Conservation (phyloP, 1,140 invertebrate genomes). For the Conopomorpha cramerella region DNA sequence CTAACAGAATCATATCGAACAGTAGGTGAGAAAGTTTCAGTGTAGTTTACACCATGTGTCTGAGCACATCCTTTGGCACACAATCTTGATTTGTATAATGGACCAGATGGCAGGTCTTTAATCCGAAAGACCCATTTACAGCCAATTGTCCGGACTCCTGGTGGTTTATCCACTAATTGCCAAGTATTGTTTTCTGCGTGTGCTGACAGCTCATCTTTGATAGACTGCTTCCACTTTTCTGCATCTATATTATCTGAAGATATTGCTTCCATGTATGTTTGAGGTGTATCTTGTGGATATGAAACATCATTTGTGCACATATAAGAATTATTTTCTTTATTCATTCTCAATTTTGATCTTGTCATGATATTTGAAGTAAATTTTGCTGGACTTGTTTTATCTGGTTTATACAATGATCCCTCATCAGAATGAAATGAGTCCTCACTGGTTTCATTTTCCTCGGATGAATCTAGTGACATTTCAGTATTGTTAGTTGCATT, state of each 20-base stretch:
- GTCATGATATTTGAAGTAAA: constrained; percentile 3
- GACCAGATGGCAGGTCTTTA: constrained; percentile 5
- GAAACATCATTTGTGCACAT: constrained; percentile 2
- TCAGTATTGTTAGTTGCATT: constrained; percentile 1
- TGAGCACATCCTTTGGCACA: constrained; percentile 10
- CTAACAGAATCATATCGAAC: constrained; percentile 10
- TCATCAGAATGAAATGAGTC: constrained; percentile 7
- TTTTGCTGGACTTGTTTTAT: constrained; percentile 2
- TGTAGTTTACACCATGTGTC: constrained; percentile 9
- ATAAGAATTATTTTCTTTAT: constrained; percentile 5
- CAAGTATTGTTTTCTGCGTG: constrained; percentile 16
- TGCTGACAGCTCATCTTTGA: constrained; percentile 8
- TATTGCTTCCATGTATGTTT: constrained; percentile 10
- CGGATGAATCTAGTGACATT: background rate
- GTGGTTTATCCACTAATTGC: constrained; percentile 13
- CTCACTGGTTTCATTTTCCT: constrained; percentile 5
- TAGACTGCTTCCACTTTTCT: constrained; percentile 12
- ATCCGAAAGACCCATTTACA: constrained; percentile 21
- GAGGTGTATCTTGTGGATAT: constrained; percentile 5
- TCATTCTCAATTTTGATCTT: constrained; percentile 5
- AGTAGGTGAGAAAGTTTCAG: constrained; percentile 11
- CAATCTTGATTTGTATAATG: constrained; percentile 8
- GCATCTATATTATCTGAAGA: constrained; percentile 2
- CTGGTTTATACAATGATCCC: constrained; percentile 7
- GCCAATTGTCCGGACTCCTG: constrained; percentile 10